A percentile compares a stretch with the other conserved stretches of the same genome.
phyloP scores from a whole-genome alignment of 2,888 invertebrate species.

The Hypomecis atomaria region DNA sequence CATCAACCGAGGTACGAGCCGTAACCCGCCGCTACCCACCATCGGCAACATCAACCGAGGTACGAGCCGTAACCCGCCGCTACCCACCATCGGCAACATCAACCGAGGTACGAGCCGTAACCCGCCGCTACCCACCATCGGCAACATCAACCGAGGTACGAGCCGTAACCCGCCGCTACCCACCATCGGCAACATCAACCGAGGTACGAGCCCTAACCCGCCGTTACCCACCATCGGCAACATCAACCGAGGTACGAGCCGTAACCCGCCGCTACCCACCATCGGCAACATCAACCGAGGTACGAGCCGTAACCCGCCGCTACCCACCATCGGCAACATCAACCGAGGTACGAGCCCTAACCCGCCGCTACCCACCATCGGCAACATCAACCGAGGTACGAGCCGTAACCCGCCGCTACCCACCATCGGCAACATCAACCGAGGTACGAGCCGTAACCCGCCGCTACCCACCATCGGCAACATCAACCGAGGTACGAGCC shows the following conservation, averaged over 20 bases:
- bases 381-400: conserved; percentile 75
- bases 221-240: conserved; percentile 67
- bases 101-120: conserved; percentile 66
- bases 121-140: conserved; percentile 64
- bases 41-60: conserved; percentile 74
- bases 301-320: conserved; percentile 52
- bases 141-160: conserved; percentile 75
- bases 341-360: too few species aligned
- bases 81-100: conserved; percentile 70
- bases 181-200: conserved; percentile 72
- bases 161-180: conserved; percentile 52
- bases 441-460: conserved; percentile 60
- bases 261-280: conserved; percentile 58
- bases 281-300: conserved; percentile 74
- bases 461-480: conserved; percentile 67
- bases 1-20: conserved; percentile 71
- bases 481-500: conserved; percentile 71
- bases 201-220: too few species aligned
- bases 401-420: conserved; percentile 52
- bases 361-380: conserved; percentile 64
- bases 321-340: conserved; percentile 70
- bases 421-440: conserved; percentile 72
- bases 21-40: conserved; percentile 58
- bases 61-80: conserved; percentile 52
- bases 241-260: conserved; percentile 71